These are phyloP conservation scores for Oligia strigilis DNA, from an alignment of 2,888 invertebrate species.

Conservation along the genomic window DNA sequence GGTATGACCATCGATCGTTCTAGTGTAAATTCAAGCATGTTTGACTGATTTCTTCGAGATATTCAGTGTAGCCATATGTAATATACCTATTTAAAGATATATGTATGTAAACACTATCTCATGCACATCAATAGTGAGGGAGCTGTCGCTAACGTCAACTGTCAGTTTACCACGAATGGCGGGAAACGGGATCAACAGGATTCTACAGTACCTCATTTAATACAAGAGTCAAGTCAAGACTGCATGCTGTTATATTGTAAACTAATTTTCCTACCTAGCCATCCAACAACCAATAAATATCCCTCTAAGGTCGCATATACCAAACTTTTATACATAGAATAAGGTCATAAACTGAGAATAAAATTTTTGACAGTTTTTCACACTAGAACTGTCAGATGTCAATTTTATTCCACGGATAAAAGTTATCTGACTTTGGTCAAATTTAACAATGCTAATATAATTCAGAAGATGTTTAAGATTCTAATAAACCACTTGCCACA, in stretches of 20 bases:
- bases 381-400: no score
- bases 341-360: no score
- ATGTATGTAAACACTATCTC: no score
- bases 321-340: no score
- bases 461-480: conserved; percentile 37
- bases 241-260: neutral
- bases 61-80: no score
- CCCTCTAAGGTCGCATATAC: neutral
- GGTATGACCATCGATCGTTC: no score
- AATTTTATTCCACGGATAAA: no score
- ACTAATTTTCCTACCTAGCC: neutral
- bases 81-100: no score
- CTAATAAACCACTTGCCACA: conserved; percentile 21
- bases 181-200: neutral
- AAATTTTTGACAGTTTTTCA: no score
- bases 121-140: neutral
- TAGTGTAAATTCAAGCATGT: neutral
- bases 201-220: neutral
- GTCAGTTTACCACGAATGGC: neutral
- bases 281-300: neutral
- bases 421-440: no score
- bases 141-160: neutral
- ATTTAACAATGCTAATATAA: conserved; percentile 2
- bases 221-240: neutral
- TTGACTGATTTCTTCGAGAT: neutral